Conservation (phyloP, 2,113 vertebrate genomes). For the Tenebrosternarchus preto region DNA sequence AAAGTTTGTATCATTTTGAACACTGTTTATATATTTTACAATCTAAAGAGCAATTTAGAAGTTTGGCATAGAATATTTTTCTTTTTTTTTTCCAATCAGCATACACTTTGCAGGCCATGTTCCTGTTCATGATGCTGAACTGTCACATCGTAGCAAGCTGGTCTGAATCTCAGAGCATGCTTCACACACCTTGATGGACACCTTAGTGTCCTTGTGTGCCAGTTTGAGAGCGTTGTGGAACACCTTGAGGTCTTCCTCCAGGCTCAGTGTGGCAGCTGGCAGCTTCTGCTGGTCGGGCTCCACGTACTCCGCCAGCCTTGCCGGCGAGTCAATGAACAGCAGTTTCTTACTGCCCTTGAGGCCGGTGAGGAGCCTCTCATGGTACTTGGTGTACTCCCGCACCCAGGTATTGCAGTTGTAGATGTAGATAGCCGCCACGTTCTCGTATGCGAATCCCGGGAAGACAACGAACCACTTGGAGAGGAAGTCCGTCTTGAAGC, state of each 20-base stretch:
- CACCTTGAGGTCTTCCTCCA: conserved; percentile 97
- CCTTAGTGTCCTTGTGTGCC: conserved; percentile 97
- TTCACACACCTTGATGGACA: conserved; percentile 93
- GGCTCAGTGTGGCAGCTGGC: conserved; percentile 89
- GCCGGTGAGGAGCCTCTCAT: conserved; percentile 92
- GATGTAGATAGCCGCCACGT: conserved; percentile 90
- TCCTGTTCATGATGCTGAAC: too few species aligned
- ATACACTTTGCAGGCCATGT: too few species aligned
- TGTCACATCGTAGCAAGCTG: too few species aligned
- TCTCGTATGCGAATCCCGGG: conserved; percentile 95
- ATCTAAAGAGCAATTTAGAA: too few species aligned
- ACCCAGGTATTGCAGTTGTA: conserved; percentile 99
- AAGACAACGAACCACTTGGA: conserved; percentile 99
- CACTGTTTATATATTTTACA: too few species aligned
- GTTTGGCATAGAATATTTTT: too few species aligned
- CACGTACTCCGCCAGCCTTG: conserved; percentile 89
- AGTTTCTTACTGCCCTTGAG: conserved; percentile 96
- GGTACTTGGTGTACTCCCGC: conserved; percentile 97
- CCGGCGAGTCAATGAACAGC: conserved; percentile 92
- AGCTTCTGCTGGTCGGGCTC: conserved; percentile 95
- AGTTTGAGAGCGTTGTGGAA: conserved; percentile 96
- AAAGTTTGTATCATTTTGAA: too few species aligned
- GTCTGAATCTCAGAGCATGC: conserved; percentile 69
- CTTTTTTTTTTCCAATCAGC: too few species aligned
- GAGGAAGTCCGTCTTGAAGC: conserved; percentile 98